Percentiles rank a stretch among this genome's conserved stretches.
phyloP scores from a whole-genome alignment of 2,797 vertebrate species.

The Enteromius radiatus region DNA sequence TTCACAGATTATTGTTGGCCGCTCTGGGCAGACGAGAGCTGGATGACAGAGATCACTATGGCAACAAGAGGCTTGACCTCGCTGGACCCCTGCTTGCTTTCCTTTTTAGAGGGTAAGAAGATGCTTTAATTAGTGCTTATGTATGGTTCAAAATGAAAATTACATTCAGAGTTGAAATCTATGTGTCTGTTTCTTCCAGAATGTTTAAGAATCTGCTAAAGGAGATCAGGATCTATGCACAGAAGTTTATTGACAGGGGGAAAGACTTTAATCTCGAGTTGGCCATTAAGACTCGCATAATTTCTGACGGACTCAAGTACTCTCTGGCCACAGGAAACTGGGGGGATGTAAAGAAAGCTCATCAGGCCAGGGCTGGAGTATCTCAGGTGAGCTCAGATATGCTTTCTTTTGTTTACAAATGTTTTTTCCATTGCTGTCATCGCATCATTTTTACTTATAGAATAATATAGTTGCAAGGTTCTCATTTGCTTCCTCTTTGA shows the following conservation, averaged over 20 bases:
- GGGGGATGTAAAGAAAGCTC: conserved; percentile 99
- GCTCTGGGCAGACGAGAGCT: conserved; percentile 93
- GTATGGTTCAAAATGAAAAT: neutral
- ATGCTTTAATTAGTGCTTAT: neutral
- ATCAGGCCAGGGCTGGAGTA: conserved; percentile 96
- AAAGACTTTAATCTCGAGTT: conserved; percentile 98
- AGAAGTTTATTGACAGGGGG: conserved; percentile 97
- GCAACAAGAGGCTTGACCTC: conserved; percentile 97
- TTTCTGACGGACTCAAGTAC: conserved; percentile 97
- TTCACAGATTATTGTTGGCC: conserved; percentile 91
- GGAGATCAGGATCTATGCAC: conserved; percentile 97
- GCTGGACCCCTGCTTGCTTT: conserved; percentile 94
- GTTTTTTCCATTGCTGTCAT: neutral
- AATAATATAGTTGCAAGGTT: neutral
- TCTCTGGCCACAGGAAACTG: conserved; percentile 98
- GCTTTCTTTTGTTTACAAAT: neutral
- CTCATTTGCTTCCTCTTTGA: neutral
- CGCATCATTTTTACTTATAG: neutral
- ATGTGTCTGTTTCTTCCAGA: conserved; percentile 70
- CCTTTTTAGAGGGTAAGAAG: conserved; percentile 91
- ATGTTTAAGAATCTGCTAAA: conserved; percentile 99
- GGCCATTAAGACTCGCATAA: conserved; percentile 97
- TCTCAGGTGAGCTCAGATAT: conserved; percentile 84
- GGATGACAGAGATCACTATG: conserved; percentile 98
- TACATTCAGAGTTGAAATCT: neutral